phyloP scores from a whole-genome alignment of 92 coral and sea anemone species.

The Parazoanthus darwini region DNA sequence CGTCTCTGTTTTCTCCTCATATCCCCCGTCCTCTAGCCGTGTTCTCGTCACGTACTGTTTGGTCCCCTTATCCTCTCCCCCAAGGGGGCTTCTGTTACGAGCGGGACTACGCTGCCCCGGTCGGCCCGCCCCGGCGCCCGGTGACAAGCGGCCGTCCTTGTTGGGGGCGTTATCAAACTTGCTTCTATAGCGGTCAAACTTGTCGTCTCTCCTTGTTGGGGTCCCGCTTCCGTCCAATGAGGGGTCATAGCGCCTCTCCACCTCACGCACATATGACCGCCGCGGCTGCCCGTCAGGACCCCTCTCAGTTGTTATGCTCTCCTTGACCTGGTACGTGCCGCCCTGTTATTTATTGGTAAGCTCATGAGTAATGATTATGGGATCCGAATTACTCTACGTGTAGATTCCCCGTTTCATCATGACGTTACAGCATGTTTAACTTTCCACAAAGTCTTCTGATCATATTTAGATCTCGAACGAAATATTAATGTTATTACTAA shows the following conservation, averaged over 20 bases:
- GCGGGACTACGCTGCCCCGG: background rate
- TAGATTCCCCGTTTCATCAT: too few species aligned
- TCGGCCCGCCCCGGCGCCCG: background rate
- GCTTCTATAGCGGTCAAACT: slow-evolving; percentile 31
- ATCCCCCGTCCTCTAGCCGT: slow-evolving; percentile 25
- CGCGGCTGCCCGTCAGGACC: slow-evolving; percentile 27
- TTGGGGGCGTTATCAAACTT: slow-evolving; percentile 7
- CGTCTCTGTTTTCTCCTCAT: slow-evolving; percentile 47
- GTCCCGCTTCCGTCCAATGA: background rate
- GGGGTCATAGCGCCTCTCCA: slow-evolving; percentile 6
- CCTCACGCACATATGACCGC: slow-evolving; percentile 2
- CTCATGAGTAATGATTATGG: background rate
- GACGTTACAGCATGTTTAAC: too few species aligned
- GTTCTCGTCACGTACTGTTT: slow-evolving; percentile 21
- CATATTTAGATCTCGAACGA: too few species aligned
- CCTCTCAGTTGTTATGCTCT: background rate
- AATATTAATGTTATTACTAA: too few species aligned
- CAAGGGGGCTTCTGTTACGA: background rate
- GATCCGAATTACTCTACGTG: background rate
- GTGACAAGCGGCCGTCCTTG: background rate
- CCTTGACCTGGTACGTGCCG: slow-evolving; percentile 8
- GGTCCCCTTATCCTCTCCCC: slow-evolving; percentile 1
- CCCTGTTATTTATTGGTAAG: background rate
- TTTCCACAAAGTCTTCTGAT: too few species aligned
- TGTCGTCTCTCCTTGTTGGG: background rate